Base-by-base conservation (phyloP, 2,113 vertebrate species). In the Thomomys bottae region DNA sequence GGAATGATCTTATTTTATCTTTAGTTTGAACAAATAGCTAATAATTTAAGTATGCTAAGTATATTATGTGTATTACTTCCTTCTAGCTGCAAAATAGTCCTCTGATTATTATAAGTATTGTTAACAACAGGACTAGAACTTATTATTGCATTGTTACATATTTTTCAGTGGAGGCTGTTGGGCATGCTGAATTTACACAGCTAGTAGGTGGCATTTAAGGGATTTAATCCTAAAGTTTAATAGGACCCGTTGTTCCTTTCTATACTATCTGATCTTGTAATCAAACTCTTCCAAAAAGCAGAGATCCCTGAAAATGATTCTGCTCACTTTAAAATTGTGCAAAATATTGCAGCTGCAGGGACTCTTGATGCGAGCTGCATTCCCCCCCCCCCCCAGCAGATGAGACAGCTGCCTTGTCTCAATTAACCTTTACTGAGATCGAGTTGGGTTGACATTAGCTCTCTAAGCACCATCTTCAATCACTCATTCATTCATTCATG, bases 401-500 rank as follows among this genome's bases (percentile, higher is more conserved):
- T 85, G 84, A 94, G 93, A 94, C 92, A 96, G 91, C 91, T 93
- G 89, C 94, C 94, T 95, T 95, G 90, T 96, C 94, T 95, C 94
- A 93, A 95, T 96, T 97, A 95, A 97, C 96, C 95, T 96, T 96
- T 96, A 81, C 95, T n/a, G 93, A 95, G 90, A 91, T 95, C 6
- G 42, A 87, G 88, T 66, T 94, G 93, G 81, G 92, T 96, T 94
- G 94, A 95, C 93, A 94, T 96, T 95, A 95, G 95, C 90, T 95
- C 93, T 87, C 95, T 90, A 92, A 96, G 95, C 91, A 95, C 94
- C 93, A 54, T 91, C 86, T 96, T 96, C 95, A 94, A 89, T 95
- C 94, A 95, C 88, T 95, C 94, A 92, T 97, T 97, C 94, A 95
- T 84, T 97, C 96, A 96, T 95, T 94, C 96, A 95, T 94, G 95